Conservation (phyloP, 92 coral and sea anemone species). For the Porites cylindrica region DNA sequence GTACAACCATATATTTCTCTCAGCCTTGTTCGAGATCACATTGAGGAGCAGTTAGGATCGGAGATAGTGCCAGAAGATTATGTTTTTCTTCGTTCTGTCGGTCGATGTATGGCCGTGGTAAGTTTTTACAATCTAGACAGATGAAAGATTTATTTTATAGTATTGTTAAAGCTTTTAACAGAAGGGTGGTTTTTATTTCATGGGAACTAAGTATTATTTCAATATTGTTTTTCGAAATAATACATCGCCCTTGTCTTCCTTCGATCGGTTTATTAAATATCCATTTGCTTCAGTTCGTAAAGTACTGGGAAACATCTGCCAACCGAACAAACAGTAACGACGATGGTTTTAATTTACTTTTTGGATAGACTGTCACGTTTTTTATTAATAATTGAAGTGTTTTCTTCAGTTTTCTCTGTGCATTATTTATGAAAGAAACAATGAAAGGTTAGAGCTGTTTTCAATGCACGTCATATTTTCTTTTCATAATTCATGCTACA, state of each 20-base stretch:
- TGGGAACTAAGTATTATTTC: neutral
- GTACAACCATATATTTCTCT: conserved; percentile 83
- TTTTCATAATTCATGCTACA: neutral
- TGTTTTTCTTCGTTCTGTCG: conserved; percentile 94
- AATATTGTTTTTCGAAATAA: neutral
- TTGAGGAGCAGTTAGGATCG: conserved; percentile 93
- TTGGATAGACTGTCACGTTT: neutral
- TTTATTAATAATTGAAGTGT: neutral
- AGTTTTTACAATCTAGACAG: conserved; percentile 17
- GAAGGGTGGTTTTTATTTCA: neutral
- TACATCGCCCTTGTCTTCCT: neutral
- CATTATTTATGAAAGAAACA: neutral
- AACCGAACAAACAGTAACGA: neutral
- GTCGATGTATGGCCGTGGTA: conserved; percentile 99
- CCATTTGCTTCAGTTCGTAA: neutral
- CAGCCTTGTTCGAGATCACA: conserved; percentile 79
- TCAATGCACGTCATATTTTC: neutral
- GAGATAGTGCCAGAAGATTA: conserved; percentile 93
- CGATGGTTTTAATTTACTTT: neutral
- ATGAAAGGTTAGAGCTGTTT: neutral
- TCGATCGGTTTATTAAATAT: neutral
- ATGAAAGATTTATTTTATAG: neutral
- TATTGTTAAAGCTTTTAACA: neutral
- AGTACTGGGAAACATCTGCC: conserved; percentile 32
- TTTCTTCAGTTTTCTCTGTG: neutral